These are phyloP conservation scores for Rhea americana DNA, from an alignment of 2,113 vertebrate species.

Conservation along the genomic window DNA sequence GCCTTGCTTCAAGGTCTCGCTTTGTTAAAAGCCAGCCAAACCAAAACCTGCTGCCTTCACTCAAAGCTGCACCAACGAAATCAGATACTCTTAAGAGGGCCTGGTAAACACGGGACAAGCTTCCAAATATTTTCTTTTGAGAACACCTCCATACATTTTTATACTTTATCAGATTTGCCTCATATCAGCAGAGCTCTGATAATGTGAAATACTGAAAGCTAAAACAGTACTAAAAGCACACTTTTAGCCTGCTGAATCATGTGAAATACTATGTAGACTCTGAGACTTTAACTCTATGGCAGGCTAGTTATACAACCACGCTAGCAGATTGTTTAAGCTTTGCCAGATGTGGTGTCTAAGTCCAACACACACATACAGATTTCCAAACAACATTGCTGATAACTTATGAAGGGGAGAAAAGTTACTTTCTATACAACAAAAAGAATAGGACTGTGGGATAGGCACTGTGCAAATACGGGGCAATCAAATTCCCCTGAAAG, in stretches of 20 bases:
- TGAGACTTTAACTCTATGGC: neutral
- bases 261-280: neutral
- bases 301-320: neutral
- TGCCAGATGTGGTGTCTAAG: neutral
- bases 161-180: neutral
- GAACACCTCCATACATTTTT: neutral
- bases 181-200: neutral
- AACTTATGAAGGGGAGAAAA: neutral
- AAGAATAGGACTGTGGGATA: neutral
- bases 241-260: neutral
- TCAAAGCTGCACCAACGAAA: slow-evolving; percentile 75
- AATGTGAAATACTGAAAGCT: neutral
- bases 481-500: neutral
- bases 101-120: neutral
- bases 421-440: neutral
- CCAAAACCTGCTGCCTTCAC: slow-evolving; percentile 78
- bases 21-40: slow-evolving; percentile 7
- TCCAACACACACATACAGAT: neutral
- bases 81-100: slow-evolving; percentile 31
- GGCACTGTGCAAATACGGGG: neutral
- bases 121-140: neutral
- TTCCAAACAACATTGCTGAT: neutral
- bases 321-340: neutral
- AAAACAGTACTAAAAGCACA: neutral
- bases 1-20: neutral